Evolutionary conservation across 2,888 invertebrate species (phyloP), one percentile per base, ranked within the genome.

Genomic region (Psylliodes chrysocephalus): DNA sequence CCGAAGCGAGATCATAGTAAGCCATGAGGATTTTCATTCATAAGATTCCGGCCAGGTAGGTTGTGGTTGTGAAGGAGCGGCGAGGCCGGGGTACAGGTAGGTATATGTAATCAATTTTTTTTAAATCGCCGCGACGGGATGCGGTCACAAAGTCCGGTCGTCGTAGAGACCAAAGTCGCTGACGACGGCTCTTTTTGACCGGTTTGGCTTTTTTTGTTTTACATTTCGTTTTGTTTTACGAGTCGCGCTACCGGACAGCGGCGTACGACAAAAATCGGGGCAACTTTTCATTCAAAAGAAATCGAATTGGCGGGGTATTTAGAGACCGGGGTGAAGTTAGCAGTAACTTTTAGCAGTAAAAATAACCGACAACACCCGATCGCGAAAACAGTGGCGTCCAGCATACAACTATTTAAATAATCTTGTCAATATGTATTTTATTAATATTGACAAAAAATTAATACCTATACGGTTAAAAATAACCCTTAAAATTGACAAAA

Each of bases 21-120:
- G 72, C 73, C 71, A 51, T 60, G 64, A 52, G 66, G 55, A 69
- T 69, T 73, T 81, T 81, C 82, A 82, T 82, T 82, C 82, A 82
- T 82, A 81, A 82, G 81, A 80, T 73, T 71, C 77, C 72, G 72
- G 74, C 47, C 80, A 80, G 81, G 80, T 81, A 81, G 77, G 76
- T 59, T 14, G n/a, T 15, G n/a, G 25, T 19, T n/a, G n/a, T n/a
- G n/a, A n/a, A n/a, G n/a, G n/a, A 46, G 46, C 46, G 46, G 46
- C 8, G 60, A 46, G 54, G 61, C 40, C 61, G 61, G n/a, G 54
- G 35, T 40, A 55, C 60, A 64, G 64, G 60, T 60, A 79, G 79
- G 80, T 80, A 81, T 78, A 75, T 74, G 78, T 81, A 81, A 81
- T 81, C 80, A 80, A 73, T 77, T 81, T 81, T 79, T 79, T 77